Evolutionary conservation across 2,113 vertebrate species (phyloP).

Genomic region (Acrocephalus kingi): DNA sequence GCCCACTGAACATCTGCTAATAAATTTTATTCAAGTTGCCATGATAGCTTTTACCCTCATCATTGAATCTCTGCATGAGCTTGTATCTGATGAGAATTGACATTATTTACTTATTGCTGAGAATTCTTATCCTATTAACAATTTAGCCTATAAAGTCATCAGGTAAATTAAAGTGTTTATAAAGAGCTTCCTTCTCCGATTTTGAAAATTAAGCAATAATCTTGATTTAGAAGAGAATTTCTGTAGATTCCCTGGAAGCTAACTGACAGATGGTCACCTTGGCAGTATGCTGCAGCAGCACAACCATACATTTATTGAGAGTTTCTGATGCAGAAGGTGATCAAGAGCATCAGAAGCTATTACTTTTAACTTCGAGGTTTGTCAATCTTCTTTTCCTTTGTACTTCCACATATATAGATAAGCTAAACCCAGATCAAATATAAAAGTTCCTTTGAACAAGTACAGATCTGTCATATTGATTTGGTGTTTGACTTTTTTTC

Average conservation of each 20-base stretch:
- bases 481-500: conserved; percentile 9
- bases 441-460: conserved; percentile 38
- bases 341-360: conserved; percentile 66
- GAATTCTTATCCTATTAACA: conserved; percentile 67
- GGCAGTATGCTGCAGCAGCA: conserved; percentile 48
- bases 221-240: conserved; percentile 48
- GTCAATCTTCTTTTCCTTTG: conserved; percentile 60
- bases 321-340: conserved; percentile 64
- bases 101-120: conserved; percentile 68
- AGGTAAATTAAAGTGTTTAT: conserved; percentile 65
- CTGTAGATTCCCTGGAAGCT: conserved; percentile 34
- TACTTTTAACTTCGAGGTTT: conserved; percentile 51
- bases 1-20: conserved; percentile 71
- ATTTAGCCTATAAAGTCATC: conserved; percentile 45
- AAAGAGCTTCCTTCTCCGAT: not conserved
- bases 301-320: conserved; percentile 30
- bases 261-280: conserved; percentile 77
- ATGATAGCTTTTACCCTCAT: conserved; percentile 63
- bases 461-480: conserved; percentile 27
- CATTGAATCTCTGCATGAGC: conserved; percentile 59
- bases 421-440: conserved; percentile 54
- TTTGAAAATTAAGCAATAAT: conserved; percentile 16
- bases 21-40: conserved; percentile 70
- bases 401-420: conserved; percentile 28
- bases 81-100: conserved; percentile 62